phyloP scores from a whole-genome alignment of 2,797 vertebrate genomes.

The Lagodon rhomboides region DNA sequence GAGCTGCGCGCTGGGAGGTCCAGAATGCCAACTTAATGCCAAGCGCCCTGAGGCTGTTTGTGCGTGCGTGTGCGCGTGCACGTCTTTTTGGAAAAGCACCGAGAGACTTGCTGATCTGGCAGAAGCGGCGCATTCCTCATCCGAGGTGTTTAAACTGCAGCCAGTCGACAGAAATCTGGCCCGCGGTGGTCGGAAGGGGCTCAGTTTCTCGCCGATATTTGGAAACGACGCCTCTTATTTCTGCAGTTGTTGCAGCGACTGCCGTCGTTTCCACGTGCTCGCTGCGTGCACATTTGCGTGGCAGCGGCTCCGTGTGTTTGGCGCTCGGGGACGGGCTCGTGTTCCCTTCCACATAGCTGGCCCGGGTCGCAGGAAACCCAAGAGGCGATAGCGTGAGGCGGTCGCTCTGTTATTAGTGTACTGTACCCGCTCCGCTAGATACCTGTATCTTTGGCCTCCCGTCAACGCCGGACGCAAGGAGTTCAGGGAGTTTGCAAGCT shows the following conservation, averaged over 20 bases:
- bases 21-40: conserved; percentile 52
- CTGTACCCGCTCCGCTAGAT: background rate
- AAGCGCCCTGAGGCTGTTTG: conserved; percentile 44
- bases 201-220: conserved; percentile 31
- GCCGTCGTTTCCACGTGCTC: no score
- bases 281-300: background rate
- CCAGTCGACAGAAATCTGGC: conserved; percentile 41
- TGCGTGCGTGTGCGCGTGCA: background rate
- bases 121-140: conserved; percentile 48
- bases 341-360: conserved; percentile 63
- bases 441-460: conserved; percentile 23
- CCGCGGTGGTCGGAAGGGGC: conserved; percentile 17
- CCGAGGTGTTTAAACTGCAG: conserved; percentile 56
- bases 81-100: conserved; percentile 29
- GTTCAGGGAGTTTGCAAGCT: conserved; percentile 19
- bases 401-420: conserved; percentile 54
- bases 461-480: conserved; percentile 13
- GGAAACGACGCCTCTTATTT: conserved; percentile 27
- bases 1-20: conserved; percentile 51
- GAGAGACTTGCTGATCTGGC: conserved; percentile 60
- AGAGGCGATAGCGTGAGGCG: conserved; percentile 59
- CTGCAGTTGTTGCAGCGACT: no score
- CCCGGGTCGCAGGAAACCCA: conserved; percentile 61
- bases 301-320: conserved; percentile 34
- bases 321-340: conserved; percentile 29